Percentiles rank a stretch among this genome's conserved stretches.
These are phyloP conservation scores for Rhinophrynus dorsalis DNA, from an alignment of 2,797 vertebrate genomes.

Conservation along the genomic window DNA sequence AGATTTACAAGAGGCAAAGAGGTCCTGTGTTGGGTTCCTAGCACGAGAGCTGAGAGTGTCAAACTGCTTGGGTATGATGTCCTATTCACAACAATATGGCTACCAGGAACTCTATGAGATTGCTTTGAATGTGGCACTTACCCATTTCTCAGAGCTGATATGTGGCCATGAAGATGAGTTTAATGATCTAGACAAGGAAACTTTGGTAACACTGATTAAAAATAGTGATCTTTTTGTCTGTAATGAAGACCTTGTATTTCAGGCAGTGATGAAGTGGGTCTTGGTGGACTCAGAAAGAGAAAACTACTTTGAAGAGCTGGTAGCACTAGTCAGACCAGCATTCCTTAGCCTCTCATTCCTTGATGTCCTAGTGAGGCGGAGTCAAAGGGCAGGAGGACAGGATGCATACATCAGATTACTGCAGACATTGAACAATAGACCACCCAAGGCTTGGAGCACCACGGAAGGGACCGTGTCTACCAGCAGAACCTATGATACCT, in stretches of 20 bases:
- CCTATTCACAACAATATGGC: constrained; percentile 75
- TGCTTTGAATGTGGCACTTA: constrained; percentile 76
- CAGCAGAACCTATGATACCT: constrained; percentile 70
- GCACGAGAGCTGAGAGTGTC: constrained; percentile 81
- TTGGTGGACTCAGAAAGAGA: constrained; percentile 72
- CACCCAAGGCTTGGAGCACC: constrained; percentile 74
- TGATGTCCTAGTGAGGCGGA: constrained; percentile 69
- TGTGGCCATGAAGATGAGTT: constrained; percentile 73
- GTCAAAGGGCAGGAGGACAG: constrained; percentile 59
- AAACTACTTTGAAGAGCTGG: constrained; percentile 76
- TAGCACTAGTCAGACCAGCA: constrained; percentile 75
- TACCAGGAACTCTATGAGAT: constrained; percentile 70
- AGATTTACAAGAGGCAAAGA: constrained; percentile 74
- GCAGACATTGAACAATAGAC: constrained; percentile 71
- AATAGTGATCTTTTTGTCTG: constrained; percentile 76
- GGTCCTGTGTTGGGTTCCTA: constrained; percentile 82
- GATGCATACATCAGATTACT: constrained; percentile 75
- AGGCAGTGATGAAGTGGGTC: constrained; percentile 78
- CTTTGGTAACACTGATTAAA: constrained; percentile 73
- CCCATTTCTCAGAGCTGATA: constrained; percentile 77
- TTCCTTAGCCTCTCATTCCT: constrained; percentile 80
- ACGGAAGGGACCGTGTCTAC: constrained; percentile 57
- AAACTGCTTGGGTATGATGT: constrained; percentile 85
- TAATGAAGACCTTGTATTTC: constrained; percentile 79
- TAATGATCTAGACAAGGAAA: constrained; percentile 73